Conservation (phyloP, 1,140 invertebrate species). For the Capitella teleta region DNA sequence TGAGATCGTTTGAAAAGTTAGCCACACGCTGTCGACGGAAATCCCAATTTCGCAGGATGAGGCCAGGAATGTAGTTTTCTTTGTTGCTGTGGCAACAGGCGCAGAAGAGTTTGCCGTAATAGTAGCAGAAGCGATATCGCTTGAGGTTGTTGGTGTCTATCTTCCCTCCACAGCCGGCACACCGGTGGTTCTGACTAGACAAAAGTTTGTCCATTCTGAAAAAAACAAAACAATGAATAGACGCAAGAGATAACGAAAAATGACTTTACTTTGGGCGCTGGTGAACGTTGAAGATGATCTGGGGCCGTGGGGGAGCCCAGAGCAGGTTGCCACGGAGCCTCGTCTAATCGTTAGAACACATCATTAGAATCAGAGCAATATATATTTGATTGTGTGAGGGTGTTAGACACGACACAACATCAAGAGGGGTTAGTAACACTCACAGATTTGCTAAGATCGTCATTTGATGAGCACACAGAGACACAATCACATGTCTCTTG, state of each 20-base stretch:
- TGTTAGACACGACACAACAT: no score
- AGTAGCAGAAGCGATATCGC: constrained; percentile 61
- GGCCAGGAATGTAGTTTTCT: constrained; percentile 61
- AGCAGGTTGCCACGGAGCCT: constrained; percentile 60
- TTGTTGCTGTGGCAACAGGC: constrained; percentile 75
- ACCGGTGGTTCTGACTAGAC: constrained; percentile 66
- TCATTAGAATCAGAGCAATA: not conserved
- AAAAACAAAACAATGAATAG: no score
- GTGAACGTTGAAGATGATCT: constrained; percentile 73
- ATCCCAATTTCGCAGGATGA: constrained; percentile 59
- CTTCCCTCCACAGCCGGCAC: constrained; percentile 74
- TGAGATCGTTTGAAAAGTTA: constrained; percentile 64
- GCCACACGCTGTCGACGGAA: constrained; percentile 59
- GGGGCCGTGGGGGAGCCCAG: constrained; percentile 74
- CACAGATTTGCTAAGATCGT: not conserved
- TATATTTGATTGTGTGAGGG: no score
- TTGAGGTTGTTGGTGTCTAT: constrained; percentile 56
- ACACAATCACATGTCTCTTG: not conserved
- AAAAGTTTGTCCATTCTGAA: constrained; percentile 41
- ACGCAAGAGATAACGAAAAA: no score
- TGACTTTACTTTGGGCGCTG: constrained; percentile 34
- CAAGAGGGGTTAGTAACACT: no score
- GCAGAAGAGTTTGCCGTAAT: constrained; percentile 77
- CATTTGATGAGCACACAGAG: not conserved
- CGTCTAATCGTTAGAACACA: constrained; percentile 32